A percentile compares a stretch with the other conserved stretches of the same genome.
phyloP scores from a whole-genome alignment of 2,797 vertebrate species.

The Sus cebifrons region DNA sequence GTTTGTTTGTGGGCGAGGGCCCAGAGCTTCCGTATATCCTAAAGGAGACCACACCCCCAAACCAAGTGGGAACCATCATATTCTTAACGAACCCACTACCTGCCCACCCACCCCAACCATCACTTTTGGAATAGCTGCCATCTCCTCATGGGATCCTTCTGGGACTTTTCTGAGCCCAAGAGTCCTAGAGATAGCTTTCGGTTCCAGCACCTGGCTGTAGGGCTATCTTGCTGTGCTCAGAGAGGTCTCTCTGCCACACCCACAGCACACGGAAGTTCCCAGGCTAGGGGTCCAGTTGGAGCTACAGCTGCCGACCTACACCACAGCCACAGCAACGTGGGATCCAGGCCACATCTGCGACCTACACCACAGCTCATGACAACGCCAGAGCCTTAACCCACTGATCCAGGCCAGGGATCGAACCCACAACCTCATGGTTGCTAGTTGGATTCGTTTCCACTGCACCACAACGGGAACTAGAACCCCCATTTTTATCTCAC shows the following conservation, averaged over 20 bases:
- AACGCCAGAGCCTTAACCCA: too few relatives aligned
- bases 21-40: not conserved
- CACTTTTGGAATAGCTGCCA: not conserved
- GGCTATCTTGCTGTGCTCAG: fast-evolving
- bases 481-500: not conserved
- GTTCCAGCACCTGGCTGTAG: fast-evolving
- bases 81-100: not conserved
- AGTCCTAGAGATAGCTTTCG: not conserved
- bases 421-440: too few relatives aligned
- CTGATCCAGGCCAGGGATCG: too few relatives aligned
- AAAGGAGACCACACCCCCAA: not conserved
- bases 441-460: too few relatives aligned
- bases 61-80: not conserved
- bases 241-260: not conserved
- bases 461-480: too few relatives aligned
- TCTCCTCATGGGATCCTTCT: not conserved
- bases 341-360: too few relatives aligned
- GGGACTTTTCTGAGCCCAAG: not conserved
- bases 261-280: too few relatives aligned
- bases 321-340: too few relatives aligned
- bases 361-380: too few relatives aligned
- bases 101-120: not conserved
- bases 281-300: too few relatives aligned
- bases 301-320: too few relatives aligned
- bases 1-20: not conserved